A percentile compares a stretch with the other conserved stretches of the same genome.
Evolutionary conservation across 2,888 invertebrate genomes (phyloP).

Genomic region (Timema podura): DNA sequence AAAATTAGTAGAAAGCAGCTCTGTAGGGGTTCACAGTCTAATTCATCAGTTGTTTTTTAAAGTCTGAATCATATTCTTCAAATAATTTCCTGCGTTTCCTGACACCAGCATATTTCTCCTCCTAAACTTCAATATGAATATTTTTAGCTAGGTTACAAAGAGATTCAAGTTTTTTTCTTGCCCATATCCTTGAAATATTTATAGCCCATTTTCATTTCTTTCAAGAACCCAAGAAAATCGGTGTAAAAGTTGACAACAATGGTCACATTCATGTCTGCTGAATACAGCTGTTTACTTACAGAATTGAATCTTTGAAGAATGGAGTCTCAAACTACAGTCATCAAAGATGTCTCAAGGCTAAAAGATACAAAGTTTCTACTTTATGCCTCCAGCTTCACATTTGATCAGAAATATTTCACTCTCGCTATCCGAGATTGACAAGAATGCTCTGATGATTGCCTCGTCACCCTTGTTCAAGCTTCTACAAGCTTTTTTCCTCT

Average conservation of each 20-base stretch:
- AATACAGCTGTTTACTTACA: not conserved
- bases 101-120: no score
- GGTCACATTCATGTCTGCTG: constrained; percentile 3
- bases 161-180: not conserved
- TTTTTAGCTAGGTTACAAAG: not conserved
- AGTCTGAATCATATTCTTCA: not conserved
- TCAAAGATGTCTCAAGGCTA: not conserved
- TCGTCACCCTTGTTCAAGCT: not conserved
- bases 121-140: not conserved
- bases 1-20: not conserved
- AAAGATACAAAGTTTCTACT: not conserved
- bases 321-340: not conserved
- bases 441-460: constrained; percentile 4
- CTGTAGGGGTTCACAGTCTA: not conserved
- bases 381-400: not conserved
- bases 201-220: not conserved
- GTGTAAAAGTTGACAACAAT: not conserved
- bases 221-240: not conserved
- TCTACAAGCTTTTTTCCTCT: not conserved
- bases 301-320: constrained; percentile 15
- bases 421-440: not conserved
- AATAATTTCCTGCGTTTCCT: not conserved
- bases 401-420: not conserved
- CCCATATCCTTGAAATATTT: not conserved
- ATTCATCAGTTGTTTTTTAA: not conserved